Percentiles rank a stretch among this genome's conserved stretches.
Evolutionary conservation across 2,797 vertebrate genomes (phyloP).

Genomic region (Urocyon cinereoargenteus): DNA sequence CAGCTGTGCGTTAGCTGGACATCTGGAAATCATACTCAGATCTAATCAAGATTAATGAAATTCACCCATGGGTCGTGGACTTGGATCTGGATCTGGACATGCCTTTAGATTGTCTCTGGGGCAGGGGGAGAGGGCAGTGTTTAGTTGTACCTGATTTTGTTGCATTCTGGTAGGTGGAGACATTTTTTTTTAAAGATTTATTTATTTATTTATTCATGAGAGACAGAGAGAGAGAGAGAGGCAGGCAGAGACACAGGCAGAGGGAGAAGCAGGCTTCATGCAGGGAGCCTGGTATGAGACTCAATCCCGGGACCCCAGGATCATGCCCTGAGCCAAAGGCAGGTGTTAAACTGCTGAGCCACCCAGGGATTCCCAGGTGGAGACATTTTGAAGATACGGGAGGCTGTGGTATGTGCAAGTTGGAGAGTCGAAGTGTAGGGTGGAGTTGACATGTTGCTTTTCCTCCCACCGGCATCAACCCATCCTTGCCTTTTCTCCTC

Average conservation of each 20-base stretch:
- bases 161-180: background rate
- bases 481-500: background rate
- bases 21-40: background rate
- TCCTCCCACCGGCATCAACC: accelerated
- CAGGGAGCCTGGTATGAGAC: too few relatives aligned
- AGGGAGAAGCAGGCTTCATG: too few relatives aligned
- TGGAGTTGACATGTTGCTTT: background rate
- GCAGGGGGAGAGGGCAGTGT: accelerated
- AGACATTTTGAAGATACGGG: background rate
- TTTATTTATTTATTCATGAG: too few relatives aligned
- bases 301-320: too few relatives aligned
- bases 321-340: too few relatives aligned
- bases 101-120: background rate
- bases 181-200: too few relatives aligned
- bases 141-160: too few relatives aligned
- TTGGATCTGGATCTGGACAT: background rate
- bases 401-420: accelerated
- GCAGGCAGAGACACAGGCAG: too few relatives aligned
- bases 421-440: background rate
- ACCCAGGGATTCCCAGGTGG: background rate
- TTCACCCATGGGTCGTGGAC: background rate
- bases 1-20: too few relatives aligned
- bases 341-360: too few relatives aligned
- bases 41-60: background rate
- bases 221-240: too few relatives aligned